phyloP scores from a whole-genome alignment of 2,888 invertebrate species.

The Melanostoma mellinum region DNA sequence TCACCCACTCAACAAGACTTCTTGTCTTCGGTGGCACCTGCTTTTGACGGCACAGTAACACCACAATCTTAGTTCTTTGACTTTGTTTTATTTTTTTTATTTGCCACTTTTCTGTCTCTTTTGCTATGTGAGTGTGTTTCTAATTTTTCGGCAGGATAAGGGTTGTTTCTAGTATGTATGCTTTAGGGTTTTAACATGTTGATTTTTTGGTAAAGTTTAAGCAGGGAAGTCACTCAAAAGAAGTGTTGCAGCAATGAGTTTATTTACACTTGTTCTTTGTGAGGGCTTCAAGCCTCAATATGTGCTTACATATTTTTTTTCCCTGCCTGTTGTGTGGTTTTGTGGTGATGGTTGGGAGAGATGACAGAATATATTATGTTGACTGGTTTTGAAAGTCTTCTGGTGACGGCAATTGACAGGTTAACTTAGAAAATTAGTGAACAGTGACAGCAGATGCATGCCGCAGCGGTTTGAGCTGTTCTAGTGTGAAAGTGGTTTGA shows the following conservation, averaged over 20 bases:
- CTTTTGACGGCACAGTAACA: slow-evolving; percentile 32
- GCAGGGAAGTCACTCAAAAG: slow-evolving; percentile 62
- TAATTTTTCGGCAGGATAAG: slow-evolving; percentile 45
- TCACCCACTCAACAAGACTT: slow-evolving; percentile 22
- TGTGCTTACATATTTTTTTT: slow-evolving; percentile 21
- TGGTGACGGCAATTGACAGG: slow-evolving; percentile 55
- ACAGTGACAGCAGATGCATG: slow-evolving; percentile 43
- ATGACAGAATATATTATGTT: slow-evolving; percentile 39
- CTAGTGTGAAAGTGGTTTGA: slow-evolving; percentile 31
- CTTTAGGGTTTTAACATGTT: slow-evolving; percentile 40
- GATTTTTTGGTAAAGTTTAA: slow-evolving; percentile 50
- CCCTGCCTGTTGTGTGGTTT: slow-evolving; percentile 38
- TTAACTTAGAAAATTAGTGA: slow-evolving; percentile 42
- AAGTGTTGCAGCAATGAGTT: slow-evolving; percentile 55
- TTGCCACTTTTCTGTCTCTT: not conserved
- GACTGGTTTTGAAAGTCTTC: slow-evolving; percentile 49
- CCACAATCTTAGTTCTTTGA: slow-evolving; percentile 36
- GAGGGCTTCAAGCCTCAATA: slow-evolving; percentile 21
- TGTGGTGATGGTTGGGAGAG: slow-evolving; percentile 34
- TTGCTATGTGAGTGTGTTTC: slow-evolving; percentile 8
- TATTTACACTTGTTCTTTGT: slow-evolving; percentile 64
- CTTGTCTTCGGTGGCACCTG: slow-evolving; percentile 50
- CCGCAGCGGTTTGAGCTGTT: slow-evolving; percentile 26
- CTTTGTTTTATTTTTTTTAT: slow-evolving; percentile 18
- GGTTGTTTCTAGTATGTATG: slow-evolving; percentile 21